A percentile compares a stretch with the other conserved stretches of the same genome.
phyloP scores from a whole-genome alignment of 1,140 invertebrate species.

The Spodoptera frugiperda region DNA sequence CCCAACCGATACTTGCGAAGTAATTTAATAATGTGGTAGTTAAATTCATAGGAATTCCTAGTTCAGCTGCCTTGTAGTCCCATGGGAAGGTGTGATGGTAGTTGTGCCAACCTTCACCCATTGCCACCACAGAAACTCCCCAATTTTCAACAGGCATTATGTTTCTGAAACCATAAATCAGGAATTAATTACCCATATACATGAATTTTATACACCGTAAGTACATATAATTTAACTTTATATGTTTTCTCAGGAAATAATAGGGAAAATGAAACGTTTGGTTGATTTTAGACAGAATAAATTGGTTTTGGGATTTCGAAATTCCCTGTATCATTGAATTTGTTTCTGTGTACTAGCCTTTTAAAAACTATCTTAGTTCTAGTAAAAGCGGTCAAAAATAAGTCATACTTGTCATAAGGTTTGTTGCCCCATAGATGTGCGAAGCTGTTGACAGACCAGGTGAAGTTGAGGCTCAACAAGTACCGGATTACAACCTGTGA shows the following conservation, averaged over 20 bases:
- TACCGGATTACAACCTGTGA: conserved; percentile 91
- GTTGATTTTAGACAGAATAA: no score
- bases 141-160: conserved; percentile 89
- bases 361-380: not conserved
- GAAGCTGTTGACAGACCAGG: conserved; percentile 96
- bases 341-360: no score
- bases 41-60: conserved; percentile 85
- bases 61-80: conserved; percentile 92
- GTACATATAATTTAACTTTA: no score
- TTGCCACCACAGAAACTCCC: conserved; percentile 86
- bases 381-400: not conserved
- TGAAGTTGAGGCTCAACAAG: conserved; percentile 91
- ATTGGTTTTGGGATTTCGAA: no score
- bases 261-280: no score
- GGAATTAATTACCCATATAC: not conserved
- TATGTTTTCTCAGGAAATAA: no score
- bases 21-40: conserved; percentile 90
- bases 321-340: no score
- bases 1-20: conserved; percentile 91
- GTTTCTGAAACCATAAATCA: conserved; percentile 82
- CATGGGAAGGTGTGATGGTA: conserved; percentile 97
- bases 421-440: conserved; percentile 94
- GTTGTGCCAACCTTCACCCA: conserved; percentile 94
- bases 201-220: no score
- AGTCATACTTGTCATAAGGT: conserved; percentile 91